Evolutionary conservation across 2,888 invertebrate species (phyloP), one percentile per base, ranked within the genome.

Genomic region (Epinotia brunnichana): DNA sequence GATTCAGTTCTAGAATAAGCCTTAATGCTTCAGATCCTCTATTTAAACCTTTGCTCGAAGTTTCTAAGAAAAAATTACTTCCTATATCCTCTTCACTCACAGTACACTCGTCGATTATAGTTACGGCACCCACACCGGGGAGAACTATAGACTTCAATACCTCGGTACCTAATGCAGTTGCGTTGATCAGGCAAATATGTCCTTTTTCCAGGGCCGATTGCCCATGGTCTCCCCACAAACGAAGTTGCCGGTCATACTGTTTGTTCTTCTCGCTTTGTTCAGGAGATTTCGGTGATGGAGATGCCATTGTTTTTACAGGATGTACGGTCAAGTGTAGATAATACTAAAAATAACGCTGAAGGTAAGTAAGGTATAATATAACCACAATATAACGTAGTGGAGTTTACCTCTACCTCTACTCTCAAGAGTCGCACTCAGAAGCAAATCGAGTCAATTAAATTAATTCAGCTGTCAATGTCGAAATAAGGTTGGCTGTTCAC

Each of bases 161-260:
- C 94, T 99, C 99, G 29, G 99, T 98, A 15, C 99, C 99, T 61
- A 98, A 94, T 7, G 97, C 97, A 56, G 97, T 97, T 0, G 98
- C 99, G 90, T 99, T 98, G 76, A 99, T 96, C 29, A 99, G 88
- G 87, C 99, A 99, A 79, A 99, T 95, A 86, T 97, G 97, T 17
- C 98, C 96, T 76, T 95, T 94, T 94, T 99, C 99, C 72, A 99
- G 93, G 3, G 97, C 94, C 76, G 94, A 90, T 91, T 99, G 99
- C 0, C 99, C 99, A 90, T 99, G 98, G 86, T 99, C 99, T 76
- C 99, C 99, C 99, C 99, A 99, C 81, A 99, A 94, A 84, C 98
- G 97, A 74, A 97, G 91, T 89, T 97, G 97, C 81, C 97, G 94
- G 88, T 97, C 97, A 83, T 97, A 97, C 91, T 96, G 96, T 85